These are phyloP conservation scores for Seriola dumerili DNA, from an alignment of 2,113 vertebrate genomes.

Conservation along the genomic window DNA sequence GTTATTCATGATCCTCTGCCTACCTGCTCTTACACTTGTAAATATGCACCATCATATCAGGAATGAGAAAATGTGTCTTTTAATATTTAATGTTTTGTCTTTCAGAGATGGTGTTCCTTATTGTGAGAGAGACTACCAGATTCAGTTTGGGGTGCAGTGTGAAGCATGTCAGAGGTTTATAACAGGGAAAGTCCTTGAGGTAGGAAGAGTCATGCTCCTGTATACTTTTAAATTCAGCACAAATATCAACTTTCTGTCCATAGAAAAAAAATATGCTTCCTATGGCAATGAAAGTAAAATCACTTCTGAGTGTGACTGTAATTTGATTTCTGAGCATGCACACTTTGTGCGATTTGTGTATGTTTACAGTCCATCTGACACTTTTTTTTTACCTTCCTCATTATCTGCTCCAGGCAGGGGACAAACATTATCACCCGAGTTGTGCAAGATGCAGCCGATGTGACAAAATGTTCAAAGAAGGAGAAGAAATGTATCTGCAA, in stretches of 20 bases:
- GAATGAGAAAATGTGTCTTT: background rate
- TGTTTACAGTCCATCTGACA: background rate
- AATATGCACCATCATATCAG: background rate
- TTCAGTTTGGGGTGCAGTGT: constrained; percentile 95
- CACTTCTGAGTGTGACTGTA: too few species aligned
- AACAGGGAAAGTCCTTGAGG: constrained; percentile 97
- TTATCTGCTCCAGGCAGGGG: constrained; percentile 87
- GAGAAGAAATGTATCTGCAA: constrained; percentile 98
- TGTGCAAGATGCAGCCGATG: constrained; percentile 98
- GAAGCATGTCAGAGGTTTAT: constrained; percentile 95
- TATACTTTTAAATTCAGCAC: background rate
- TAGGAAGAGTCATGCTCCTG: constrained; percentile 66
- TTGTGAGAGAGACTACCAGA: constrained; percentile 97
- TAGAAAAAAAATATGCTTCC: too few species aligned
- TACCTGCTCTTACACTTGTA: background rate
- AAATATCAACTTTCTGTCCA: background rate
- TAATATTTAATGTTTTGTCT: background rate
- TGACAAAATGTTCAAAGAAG: constrained; percentile 95
- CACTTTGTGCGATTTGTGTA: too few species aligned
- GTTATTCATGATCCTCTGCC: background rate
- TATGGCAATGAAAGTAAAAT: too few species aligned
- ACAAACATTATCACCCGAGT: constrained; percentile 96
- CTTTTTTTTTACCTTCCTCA: background rate
- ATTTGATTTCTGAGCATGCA: too few species aligned
- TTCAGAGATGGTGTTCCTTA: constrained; percentile 94